Base-by-base conservation (phyloP, 2,888 invertebrate genomes). In the Brachypalpus laphriformis region DNA sequence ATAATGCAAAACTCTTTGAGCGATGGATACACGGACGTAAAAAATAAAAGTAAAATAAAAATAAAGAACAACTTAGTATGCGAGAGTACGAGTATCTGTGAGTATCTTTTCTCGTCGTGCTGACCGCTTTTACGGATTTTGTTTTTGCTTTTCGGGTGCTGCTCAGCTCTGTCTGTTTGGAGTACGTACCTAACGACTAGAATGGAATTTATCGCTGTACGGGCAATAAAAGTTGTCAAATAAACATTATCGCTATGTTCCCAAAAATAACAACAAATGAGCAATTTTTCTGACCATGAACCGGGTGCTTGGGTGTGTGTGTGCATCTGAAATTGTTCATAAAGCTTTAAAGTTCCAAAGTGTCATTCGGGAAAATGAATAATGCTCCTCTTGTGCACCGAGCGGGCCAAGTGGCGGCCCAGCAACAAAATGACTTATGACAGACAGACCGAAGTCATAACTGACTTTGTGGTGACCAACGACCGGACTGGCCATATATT, bases 181-280 rank as follows among this genome's bases (percentile, higher is more conserved):
- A 51, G 61, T 70, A 68, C 18, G 40, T 59, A 75, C 63, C 70
- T 65, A 74, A 68, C 74, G 83, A 80, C 74, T 80, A 81, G 85
- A 75, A 81, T 70, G 49, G 77, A 87, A 88, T 88, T 88, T 88
- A 88, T 86, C 86, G 78, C 86, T 78, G 80, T 75, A 78, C 82
- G 71, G 75, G 77, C 86, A 87, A 87, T 88, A 88, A 88, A 88
- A 87, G 86, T 87, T 88, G 88, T 88, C 88, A 87, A 88, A 87
- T 88, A 88, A 88, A 88, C 88, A 87, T 87, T 88, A 87, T 82
- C 85, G 68, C 71, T 71, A 66, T 74, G 65, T 70, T 66, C 65
- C 31, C 28, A 16, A 71, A 42, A 74, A 61, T 34, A 61, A 68
- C 16, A 40, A 71, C 18, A 49, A 47, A 59, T 51, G 47, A 47